Evolutionary conservation across 2,797 vertebrate species (phyloP).

Genomic region (Rhynchotus rufescens): DNA sequence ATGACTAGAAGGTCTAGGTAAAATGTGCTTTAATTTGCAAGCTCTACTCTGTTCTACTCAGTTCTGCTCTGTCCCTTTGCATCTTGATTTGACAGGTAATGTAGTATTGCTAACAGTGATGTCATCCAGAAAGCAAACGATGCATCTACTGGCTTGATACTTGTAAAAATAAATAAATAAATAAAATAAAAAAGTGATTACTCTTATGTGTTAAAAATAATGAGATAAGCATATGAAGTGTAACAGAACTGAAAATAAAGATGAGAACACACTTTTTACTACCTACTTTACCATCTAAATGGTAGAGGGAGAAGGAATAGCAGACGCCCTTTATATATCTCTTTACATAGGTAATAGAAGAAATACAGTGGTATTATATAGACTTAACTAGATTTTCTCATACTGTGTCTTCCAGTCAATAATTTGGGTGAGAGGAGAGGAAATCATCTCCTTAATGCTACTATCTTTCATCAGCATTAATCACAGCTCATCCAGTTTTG

Average conservation of each 20-base stretch:
- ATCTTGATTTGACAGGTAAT: neutral
- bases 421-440: slow-evolving; percentile 8
- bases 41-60: neutral
- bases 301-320: neutral
- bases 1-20: neutral
- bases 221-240: slow-evolving; percentile 17
- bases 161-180: neutral
- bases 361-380: neutral
- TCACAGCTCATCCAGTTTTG: slow-evolving; percentile 13
- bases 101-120: neutral
- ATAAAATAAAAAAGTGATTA: neutral
- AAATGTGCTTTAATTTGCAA: slow-evolving; percentile 13
- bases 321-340: neutral
- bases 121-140: neutral
- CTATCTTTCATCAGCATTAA: neutral
- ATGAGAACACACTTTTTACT: neutral
- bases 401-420: neutral
- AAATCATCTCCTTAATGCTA: slow-evolving; percentile 17
- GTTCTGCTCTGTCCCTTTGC: neutral
- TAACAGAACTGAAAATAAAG: neutral
- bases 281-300: slow-evolving; percentile 1
- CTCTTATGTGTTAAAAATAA: slow-evolving; percentile 15
- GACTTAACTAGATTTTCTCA: slow-evolving; percentile 42
- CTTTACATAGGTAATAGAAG: neutral
- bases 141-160: neutral